These are phyloP conservation scores for Seira sanloemensis DNA, from an alignment of 2,888 invertebrate species.

Conservation along the genomic window DNA sequence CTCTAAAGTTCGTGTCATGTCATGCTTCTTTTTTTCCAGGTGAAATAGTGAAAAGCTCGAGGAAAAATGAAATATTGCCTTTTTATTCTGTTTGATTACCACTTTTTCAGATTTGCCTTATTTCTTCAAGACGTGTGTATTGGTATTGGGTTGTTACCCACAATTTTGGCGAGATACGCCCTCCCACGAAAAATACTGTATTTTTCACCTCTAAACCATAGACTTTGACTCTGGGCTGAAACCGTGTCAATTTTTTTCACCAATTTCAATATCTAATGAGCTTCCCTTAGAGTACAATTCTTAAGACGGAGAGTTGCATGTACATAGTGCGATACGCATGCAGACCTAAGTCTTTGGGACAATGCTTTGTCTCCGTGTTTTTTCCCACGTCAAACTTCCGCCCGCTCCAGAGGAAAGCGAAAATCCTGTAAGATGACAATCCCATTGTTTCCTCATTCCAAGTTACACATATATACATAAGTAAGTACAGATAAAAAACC, in stretches of 20 bases:
- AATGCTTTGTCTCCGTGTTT: background rate
- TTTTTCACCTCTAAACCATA: background rate
- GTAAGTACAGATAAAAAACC: background rate
- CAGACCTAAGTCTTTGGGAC: no score
- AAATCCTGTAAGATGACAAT: conserved; percentile 13
- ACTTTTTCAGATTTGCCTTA: background rate
- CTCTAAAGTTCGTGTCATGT: background rate
- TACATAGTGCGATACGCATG: no score
- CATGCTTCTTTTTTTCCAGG: background rate
- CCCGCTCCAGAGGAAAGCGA: no score
- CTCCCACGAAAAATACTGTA: no score
- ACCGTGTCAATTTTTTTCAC: conserved; percentile 4
- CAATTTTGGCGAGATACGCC: no score
- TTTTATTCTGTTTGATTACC: conserved; percentile 5
- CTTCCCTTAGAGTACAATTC: no score
- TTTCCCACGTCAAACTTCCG: background rate
- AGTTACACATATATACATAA: no score
- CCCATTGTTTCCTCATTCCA: conserved; percentile 2
- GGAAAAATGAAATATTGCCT: background rate
- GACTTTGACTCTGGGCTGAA: conserved; percentile 9
- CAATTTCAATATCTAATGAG: background rate
- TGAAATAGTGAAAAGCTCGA: background rate
- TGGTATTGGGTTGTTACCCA: background rate
- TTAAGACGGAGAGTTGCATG: no score
- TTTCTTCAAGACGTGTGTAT: background rate